Evolutionary conservation across 2,888 invertebrate genomes (phyloP), one percentile per base, ranked within the genome.

Genomic region (Dorcus parallelipipedus): DNA sequence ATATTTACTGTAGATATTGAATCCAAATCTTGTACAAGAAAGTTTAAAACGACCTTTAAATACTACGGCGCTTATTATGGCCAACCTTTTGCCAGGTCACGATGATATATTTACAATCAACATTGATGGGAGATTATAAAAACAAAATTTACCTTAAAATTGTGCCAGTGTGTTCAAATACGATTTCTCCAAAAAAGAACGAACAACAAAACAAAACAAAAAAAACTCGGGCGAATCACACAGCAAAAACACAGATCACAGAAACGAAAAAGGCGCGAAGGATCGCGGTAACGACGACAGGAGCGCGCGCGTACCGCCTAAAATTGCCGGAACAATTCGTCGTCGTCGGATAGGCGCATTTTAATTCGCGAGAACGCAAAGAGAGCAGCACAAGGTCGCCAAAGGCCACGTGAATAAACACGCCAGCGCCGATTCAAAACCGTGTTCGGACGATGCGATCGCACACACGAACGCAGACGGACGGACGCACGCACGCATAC

Each of bases 381-480:
- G 56, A 57, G 55, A 50, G 53, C 26, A 33, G 26, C 52, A 62
- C 64, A 64, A 64, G 64, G 64, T 58, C 64, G 55, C 50, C 52
- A 58, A 56, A 54, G 55, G 59, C 59, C 64, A 60, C 62, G 60
- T 60, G 62, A 63, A 63, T 61, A 55, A 33, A 33, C 26, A 33
- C 26, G 26, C 26, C 26, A 56, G 45, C 60, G 56, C 47, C 41
- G 50, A 56, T 57, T 55, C 52, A 61, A 60, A 64, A 58, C 62
- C 54, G 60, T 60, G 60, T 60, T 59, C 56, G 54, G 52, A 52
- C 58, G 17, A 14, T 26, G 17, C 20, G 33, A 10, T 10, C 50
- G 50, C 38, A 39, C 39, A 20, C 50, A 38, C 38, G 38, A 14
- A 50, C 10, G 39, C 7, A 33, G 26, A 33, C 6, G 26, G 26